A percentile compares a stretch with the other conserved stretches of the same genome.
Evolutionary conservation across 92 coral and sea anemone genomes (phyloP).

Genomic region (Zoanthus sansibaricus): DNA sequence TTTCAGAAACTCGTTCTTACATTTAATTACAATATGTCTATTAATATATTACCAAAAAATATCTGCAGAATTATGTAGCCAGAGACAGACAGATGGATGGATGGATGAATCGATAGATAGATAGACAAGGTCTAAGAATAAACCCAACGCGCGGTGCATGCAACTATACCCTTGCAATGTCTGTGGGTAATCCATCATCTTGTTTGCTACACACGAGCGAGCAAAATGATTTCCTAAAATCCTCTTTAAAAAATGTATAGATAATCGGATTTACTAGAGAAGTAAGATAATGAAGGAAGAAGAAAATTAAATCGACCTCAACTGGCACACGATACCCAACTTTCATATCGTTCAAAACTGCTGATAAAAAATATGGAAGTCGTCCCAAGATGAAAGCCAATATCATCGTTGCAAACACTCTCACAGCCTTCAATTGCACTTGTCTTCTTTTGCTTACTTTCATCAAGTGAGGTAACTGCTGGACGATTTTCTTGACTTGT

Average conservation of each 20-base stretch:
- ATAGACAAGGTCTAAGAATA: too few species aligned
- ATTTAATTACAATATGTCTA: too few species aligned
- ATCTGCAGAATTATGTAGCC: too few species aligned
- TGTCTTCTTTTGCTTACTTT: slow-evolving; percentile 50
- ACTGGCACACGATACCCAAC: slow-evolving; percentile 47
- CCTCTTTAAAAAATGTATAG: slow-evolving; percentile 80
- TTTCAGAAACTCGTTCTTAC: too few species aligned
- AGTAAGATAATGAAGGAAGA: slow-evolving; percentile 72
- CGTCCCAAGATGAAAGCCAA: slow-evolving; percentile 73
- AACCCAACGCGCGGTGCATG: too few species aligned
- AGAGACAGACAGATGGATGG: too few species aligned
- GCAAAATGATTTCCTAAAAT: slow-evolving; percentile 71
- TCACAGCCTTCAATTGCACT: slow-evolving; percentile 74
- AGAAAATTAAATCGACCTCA: slow-evolving; percentile 48
- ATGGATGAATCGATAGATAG: too few species aligned
- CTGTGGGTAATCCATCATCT: not conserved
- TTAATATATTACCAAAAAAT: too few species aligned
- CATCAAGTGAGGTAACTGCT: slow-evolving; percentile 57
- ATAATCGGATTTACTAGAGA: slow-evolving; percentile 73
- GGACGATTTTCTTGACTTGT: slow-evolving; percentile 69
- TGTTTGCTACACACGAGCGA: slow-evolving; percentile 38
- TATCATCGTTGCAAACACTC: slow-evolving; percentile 76
- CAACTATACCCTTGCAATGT: not conserved
- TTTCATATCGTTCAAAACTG: slow-evolving; percentile 55
- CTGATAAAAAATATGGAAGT: slow-evolving; percentile 77